Evolutionary conservation across 2,797 vertebrate genomes (phyloP).

Genomic region (Enteromius viviparus): DNA sequence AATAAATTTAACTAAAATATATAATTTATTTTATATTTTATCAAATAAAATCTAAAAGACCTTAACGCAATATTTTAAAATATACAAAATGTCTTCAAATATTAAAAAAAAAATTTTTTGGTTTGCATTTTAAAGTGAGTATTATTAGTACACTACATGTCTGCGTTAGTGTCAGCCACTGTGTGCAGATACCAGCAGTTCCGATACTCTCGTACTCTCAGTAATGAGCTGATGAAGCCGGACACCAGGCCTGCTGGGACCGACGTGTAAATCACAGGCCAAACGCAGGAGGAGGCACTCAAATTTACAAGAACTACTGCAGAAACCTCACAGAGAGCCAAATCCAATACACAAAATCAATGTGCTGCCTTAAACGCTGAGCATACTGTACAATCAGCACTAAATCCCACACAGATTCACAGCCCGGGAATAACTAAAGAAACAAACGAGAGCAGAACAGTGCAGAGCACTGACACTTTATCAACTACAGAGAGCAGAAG

Average conservation of each 20-base stretch:
- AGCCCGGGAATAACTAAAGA: not conserved
- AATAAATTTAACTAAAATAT: not conserved
- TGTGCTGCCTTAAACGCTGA: not conserved
- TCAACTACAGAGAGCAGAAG: not conserved
- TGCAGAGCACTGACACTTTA: not conserved
- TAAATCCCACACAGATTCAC: not conserved
- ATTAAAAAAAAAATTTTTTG: not conserved
- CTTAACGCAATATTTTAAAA: too few relatives aligned
- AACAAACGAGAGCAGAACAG: not conserved
- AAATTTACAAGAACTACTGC: conserved; percentile 3
- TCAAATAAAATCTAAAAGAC: too few relatives aligned
- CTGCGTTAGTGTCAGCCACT: not conserved
- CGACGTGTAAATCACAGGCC: conserved; percentile 6
- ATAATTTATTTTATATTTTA: too few relatives aligned
- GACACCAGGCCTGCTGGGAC: conserved; percentile 17
- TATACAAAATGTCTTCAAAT: too few relatives aligned
- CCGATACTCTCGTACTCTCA: not conserved
- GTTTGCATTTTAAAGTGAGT: not conserved
- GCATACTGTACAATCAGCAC: conserved; percentile 13
- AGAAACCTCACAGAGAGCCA: conserved; percentile 3
- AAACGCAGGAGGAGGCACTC: conserved; percentile 16
- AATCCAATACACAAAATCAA: conserved; percentile 21
- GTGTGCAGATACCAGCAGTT: not conserved
- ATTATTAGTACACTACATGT: not conserved
- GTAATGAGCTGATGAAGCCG: conserved; percentile 9